Base-by-base conservation (phyloP, 2,797 vertebrate species). In the Leptatherina wallacei region DNA sequence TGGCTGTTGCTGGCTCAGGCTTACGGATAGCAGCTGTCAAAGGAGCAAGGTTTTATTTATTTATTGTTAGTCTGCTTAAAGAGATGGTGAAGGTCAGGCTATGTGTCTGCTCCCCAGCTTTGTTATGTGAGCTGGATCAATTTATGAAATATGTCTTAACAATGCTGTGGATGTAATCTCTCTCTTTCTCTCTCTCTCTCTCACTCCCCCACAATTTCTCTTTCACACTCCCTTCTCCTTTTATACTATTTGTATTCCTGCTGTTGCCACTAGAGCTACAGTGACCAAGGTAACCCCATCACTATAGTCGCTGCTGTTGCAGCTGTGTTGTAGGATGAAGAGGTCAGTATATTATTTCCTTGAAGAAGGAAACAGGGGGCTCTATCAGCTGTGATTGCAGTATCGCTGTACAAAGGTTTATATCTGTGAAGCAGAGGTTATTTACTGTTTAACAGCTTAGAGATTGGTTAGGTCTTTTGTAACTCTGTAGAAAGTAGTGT, bases 101-200 rank as follows among this genome's bases (percentile, higher is more conserved):
- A 65, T 92, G 86, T 91, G 89, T 93, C 92, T 91, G 88, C 86
- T 90, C 84, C 75, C 80, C 81, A 86, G 88, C 88, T 94, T 94
- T 91, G 91, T 93, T 93, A 90, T 92, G 88, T 89, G 89, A 92
- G 90, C 89, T 81, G 71, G 91, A 93, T 94, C 93, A 94, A 93
- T 95, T 94, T 91, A 92, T 92, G 89, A 95, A 95, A 93, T 91
- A 93, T 93, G 93, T 94, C 93, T 90, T 95, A 94, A 94, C 93
- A 94, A 92, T 92, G 85, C 88, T 87, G 86, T 85, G 47, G 84
- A 91, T 91, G 80, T 85, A 85, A 89, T 88, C 80, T 81, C 80
- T 81, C 80, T 27, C 12, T 24, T 67, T 10, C 20, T 18, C 9
- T n/a, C 44, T 22, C 44, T 22, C 44, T 77, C 64, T 7, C 54